Evolutionary conservation across 2,113 vertebrate genomes (phyloP).

Genomic region (rat (Rattus norvegicus)): DNA sequence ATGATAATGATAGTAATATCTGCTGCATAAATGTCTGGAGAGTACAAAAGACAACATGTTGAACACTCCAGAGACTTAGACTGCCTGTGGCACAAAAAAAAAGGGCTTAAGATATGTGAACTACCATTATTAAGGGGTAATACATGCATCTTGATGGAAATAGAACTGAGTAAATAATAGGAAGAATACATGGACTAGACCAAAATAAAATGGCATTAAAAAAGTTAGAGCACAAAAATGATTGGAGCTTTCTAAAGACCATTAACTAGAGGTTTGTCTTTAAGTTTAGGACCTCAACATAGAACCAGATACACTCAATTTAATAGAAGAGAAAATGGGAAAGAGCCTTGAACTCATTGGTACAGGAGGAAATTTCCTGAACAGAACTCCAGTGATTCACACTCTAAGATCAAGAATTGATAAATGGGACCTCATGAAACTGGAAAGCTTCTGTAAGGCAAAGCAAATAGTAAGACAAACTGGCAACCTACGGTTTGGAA

Average conservation of each 20-base stretch:
- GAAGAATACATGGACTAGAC: neutral
- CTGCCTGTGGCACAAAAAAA: neutral
- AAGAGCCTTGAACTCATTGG: too few relatives aligned
- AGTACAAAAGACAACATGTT: neutral
- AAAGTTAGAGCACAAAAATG: neutral
- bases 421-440: too few relatives aligned
- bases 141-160: neutral
- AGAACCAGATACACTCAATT: too few relatives aligned
- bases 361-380: too few relatives aligned
- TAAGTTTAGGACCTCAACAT: neutral
- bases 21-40: neutral
- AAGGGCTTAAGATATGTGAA: neutral
- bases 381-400: too few relatives aligned
- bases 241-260: neutral
- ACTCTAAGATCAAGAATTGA: too few relatives aligned
- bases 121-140: neutral
- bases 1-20: neutral
- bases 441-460: too few relatives aligned
- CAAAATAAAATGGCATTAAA: neutral
- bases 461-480: too few relatives aligned
- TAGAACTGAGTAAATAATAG: neutral
- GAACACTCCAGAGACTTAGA: neutral
- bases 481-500: too few relatives aligned
- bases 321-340: too few relatives aligned
- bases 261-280: neutral